These are phyloP conservation scores for Azemiops feae DNA, from an alignment of 2,113 vertebrate genomes.

Conservation along the genomic window DNA sequence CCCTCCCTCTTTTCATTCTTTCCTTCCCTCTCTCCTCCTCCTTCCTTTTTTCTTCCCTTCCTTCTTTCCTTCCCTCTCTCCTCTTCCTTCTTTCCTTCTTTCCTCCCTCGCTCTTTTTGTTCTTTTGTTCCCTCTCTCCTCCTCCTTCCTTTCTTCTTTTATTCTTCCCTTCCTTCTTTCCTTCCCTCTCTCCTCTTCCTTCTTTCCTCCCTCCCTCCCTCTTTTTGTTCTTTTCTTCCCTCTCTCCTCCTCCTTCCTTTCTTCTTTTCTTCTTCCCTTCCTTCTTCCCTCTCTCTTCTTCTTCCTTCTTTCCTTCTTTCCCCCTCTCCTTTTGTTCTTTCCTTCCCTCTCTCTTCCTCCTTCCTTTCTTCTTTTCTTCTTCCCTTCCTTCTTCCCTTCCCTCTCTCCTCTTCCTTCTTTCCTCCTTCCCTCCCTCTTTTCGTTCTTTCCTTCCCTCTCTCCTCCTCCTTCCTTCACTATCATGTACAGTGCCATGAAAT, in stretches of 20 bases:
- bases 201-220: neutral
- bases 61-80: too few relatives aligned
- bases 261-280: too few relatives aligned
- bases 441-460: neutral
- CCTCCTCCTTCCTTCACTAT: neutral
- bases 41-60: neutral
- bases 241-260: neutral
- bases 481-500: neutral
- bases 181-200: neutral
- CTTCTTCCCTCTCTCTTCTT: too few relatives aligned
- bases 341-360: neutral
- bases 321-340: too few relatives aligned
- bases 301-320: neutral
- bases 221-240: neutral
- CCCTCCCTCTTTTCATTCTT: too few relatives aligned
- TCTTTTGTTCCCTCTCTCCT: neutral
- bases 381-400: neutral
- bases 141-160: too few relatives aligned
- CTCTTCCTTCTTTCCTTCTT: neutral
- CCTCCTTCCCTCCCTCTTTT: neutral
- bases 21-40: neutral
- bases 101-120: neutral
- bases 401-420: neutral
- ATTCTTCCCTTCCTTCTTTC: neutral
- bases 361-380: neutral